phyloP scores from a whole-genome alignment of 64 coral and sea anemone genomes.

The Stylophora pistillata region DNA sequence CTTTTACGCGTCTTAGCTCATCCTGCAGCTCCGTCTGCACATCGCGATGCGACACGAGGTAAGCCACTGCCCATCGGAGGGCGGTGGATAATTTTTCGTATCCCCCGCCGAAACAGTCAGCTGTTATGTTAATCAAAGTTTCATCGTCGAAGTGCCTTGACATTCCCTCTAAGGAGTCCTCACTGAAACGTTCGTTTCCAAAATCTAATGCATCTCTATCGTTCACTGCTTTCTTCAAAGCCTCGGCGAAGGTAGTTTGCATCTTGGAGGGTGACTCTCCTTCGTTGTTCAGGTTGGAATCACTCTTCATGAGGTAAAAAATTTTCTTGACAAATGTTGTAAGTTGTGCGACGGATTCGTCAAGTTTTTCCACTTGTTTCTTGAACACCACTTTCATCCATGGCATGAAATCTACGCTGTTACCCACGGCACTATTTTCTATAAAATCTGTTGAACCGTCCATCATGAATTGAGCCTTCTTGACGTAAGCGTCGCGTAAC shows the following conservation, averaged over 20 bases:
- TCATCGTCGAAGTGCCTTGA: constrained; percentile 73
- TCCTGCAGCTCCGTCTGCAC: constrained; percentile 61
- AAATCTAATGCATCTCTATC: constrained; percentile 10
- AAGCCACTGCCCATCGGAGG: constrained; percentile 75
- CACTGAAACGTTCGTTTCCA: constrained; percentile 23
- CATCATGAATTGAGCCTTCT: constrained; percentile 85
- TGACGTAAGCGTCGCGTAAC: constrained; percentile 60
- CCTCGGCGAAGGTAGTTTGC: constrained; percentile 38
- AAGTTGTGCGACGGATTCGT: constrained; percentile 68
- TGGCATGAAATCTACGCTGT: constrained; percentile 91
- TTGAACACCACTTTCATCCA: constrained; percentile 86
- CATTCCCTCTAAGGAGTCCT: background rate
- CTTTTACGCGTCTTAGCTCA: constrained; percentile 64
- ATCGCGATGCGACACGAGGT: constrained; percentile 67
- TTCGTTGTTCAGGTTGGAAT: background rate
- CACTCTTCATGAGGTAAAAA: constrained; percentile 18
- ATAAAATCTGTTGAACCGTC: constrained; percentile 81
- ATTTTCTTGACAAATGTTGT: constrained; percentile 68
- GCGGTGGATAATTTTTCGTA: constrained; percentile 86
- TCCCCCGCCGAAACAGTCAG: constrained; percentile 87
- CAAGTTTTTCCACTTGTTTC: constrained; percentile 80
- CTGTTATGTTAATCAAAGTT: constrained; percentile 73
- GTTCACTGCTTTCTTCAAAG: constrained; percentile 39
- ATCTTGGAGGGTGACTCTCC: background rate
- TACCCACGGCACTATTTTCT: constrained; percentile 85